Conservation (phyloP, 2,888 invertebrate species). For the Tuta absoluta region DNA sequence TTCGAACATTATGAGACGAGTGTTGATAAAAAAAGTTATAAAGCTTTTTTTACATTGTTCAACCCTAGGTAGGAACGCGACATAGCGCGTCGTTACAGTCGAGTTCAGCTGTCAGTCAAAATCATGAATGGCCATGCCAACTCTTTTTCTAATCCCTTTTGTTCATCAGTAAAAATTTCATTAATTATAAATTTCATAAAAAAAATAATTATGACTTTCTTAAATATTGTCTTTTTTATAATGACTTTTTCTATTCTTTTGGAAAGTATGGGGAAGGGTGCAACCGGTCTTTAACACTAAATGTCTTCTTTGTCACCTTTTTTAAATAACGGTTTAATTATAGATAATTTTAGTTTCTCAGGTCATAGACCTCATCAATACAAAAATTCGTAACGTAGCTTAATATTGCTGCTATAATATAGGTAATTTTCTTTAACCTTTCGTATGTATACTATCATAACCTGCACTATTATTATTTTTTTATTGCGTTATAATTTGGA, state of each 20-base stretch:
- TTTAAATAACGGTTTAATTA: conserved; percentile 28
- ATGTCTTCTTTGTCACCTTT: conserved; percentile 25
- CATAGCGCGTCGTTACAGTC: too few species aligned
- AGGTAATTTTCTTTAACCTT: too few species aligned
- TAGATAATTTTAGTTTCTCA: conserved; percentile 20
- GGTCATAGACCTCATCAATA: conserved; percentile 29
- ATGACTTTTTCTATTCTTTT: conserved; percentile 30
- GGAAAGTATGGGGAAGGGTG: conserved; percentile 23
- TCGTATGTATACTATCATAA: too few species aligned
- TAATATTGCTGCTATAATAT: too few species aligned
- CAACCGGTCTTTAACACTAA: conserved; percentile 27
- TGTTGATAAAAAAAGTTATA: too few species aligned
- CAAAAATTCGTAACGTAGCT: conserved; percentile 29
- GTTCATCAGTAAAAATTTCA: conserved; percentile 25
- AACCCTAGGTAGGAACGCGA: too few species aligned
- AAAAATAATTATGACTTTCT: too few species aligned
- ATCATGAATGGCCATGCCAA: conserved; percentile 20
- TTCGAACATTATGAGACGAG: too few species aligned
- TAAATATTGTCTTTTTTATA: conserved; percentile 18
- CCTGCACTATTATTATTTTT: conserved; percentile 31
- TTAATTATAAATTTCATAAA: conserved; percentile 24
- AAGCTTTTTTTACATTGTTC: too few species aligned
- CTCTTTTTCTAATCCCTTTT: conserved; percentile 27
- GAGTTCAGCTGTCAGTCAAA: too few species aligned
- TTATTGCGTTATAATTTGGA: conserved; percentile 18